A percentile compares a stretch with the other conserved stretches of the same genome.
Evolutionary conservation across 2,113 vertebrate species (phyloP).

Genomic region (Pollachius pollachius): DNA sequence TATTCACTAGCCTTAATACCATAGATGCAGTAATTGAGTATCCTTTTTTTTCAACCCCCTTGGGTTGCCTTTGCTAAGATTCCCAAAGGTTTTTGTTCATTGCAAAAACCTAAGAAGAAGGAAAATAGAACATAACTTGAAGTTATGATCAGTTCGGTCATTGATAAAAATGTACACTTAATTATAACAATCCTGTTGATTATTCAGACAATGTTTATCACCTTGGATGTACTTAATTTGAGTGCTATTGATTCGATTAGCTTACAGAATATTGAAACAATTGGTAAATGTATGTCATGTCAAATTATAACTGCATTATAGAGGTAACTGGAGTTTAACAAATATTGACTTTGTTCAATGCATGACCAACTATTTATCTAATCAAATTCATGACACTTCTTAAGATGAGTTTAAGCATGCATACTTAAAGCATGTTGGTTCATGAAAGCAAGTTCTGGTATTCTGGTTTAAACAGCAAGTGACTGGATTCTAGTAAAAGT

Average conservation of each 20-base stretch:
- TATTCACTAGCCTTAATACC: conserved; percentile 56
- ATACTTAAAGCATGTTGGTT: conserved; percentile 40
- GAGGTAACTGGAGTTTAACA: conserved; percentile 6
- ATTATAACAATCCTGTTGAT: too few relatives aligned
- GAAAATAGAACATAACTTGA: too few relatives aligned
- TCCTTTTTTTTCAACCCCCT: conserved; percentile 19
- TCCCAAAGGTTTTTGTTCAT: not conserved
- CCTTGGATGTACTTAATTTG: too few relatives aligned
- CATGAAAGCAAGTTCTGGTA: conserved; percentile 34
- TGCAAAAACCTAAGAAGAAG: too few relatives aligned
- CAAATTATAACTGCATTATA: conserved; percentile 40
- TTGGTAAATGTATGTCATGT: too few relatives aligned
- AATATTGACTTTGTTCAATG: too few relatives aligned
- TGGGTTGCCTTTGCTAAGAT: not conserved
- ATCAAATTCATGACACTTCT: not conserved
- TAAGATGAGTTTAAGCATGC: conserved; percentile 18
- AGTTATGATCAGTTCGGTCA: too few relatives aligned
- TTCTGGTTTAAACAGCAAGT: conserved; percentile 9
- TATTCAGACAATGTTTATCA: too few relatives aligned
- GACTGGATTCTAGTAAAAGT: conserved; percentile 6
- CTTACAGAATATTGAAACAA: too few relatives aligned
- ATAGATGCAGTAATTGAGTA: conserved; percentile 47
- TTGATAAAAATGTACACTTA: too few relatives aligned
- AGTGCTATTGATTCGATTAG: too few relatives aligned
- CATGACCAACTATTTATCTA: too few relatives aligned